A percentile compares a stretch with the other conserved stretches of the same genome.
Evolutionary conservation across 2,888 invertebrate genomes (phyloP).

Genomic region (Conops quadrifasciatus): DNA sequence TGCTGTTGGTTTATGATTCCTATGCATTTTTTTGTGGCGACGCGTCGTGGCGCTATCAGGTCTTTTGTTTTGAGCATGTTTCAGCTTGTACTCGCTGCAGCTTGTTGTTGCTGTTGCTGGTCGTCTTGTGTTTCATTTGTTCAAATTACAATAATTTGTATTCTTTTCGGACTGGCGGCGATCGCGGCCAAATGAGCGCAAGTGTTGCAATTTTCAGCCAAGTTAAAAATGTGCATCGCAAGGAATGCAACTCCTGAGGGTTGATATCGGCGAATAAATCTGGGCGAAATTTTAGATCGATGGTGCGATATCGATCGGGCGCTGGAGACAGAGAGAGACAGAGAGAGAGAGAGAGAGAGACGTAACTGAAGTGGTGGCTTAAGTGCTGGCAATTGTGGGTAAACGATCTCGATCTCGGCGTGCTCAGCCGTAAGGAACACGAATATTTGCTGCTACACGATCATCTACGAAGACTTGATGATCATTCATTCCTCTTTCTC

Average conservation of each 20-base stretch:
- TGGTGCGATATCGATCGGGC: not conserved
- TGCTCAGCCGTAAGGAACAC: no score
- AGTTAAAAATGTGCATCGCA: not conserved
- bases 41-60: constrained; percentile 13
- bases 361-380: not conserved
- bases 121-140: constrained; percentile 35
- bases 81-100: not conserved
- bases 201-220: constrained; percentile 46
- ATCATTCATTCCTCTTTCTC: no score
- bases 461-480: no score
- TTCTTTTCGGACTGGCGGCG: constrained; percentile 19
- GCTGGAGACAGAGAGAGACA: not conserved
- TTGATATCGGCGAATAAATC: not conserved
- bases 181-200: constrained; percentile 33
- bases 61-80: not conserved
- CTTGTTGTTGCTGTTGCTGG: constrained; percentile 16
- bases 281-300: not conserved
- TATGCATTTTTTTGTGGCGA: constrained; percentile 6
- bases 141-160: constrained; percentile 40
- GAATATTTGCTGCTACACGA: no score
- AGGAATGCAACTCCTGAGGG: not conserved
- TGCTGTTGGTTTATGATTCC: constrained; percentile 4
- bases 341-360: not conserved
- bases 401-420: no score
- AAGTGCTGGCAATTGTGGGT: no score